Percentiles rank a stretch among this genome's conserved stretches.
Evolutionary conservation across 2,888 invertebrate species (phyloP).

Genomic region (Ferrisia virgata): DNA sequence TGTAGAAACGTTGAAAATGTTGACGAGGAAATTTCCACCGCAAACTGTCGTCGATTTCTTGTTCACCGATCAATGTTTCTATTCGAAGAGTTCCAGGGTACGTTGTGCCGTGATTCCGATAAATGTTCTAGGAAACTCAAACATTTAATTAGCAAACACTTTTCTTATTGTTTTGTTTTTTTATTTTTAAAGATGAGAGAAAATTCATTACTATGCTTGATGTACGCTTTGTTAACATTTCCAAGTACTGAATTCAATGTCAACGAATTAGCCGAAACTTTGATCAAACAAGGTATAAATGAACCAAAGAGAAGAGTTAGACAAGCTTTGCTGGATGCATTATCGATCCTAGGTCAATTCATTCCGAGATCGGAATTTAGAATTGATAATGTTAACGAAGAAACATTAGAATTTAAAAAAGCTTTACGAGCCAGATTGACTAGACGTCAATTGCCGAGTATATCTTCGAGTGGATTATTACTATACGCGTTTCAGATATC

Average conservation of each 20-base stretch:
- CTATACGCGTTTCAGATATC: slow-evolving; percentile 70
- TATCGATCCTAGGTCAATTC: slow-evolving; percentile 74
- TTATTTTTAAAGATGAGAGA: slow-evolving; percentile 61
- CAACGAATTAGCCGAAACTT: slow-evolving; percentile 48
- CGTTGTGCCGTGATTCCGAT: neutral
- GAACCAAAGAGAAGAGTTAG: slow-evolving; percentile 71
- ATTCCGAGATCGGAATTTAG: slow-evolving; percentile 50
- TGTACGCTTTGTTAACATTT: slow-evolving; percentile 73
- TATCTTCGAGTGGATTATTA: slow-evolving; percentile 68
- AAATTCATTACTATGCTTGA: slow-evolving; percentile 71
- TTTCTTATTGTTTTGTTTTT: too few species aligned
- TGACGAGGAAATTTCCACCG: slow-evolving; percentile 56
- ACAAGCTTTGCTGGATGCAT: slow-evolving; percentile 74
- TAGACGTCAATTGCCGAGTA: slow-evolving; percentile 69
- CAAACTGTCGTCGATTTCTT: slow-evolving; percentile 54
- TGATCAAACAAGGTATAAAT: slow-evolving; percentile 52
- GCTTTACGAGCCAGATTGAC: slow-evolving; percentile 73
- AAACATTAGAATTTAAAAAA: slow-evolving; percentile 49
- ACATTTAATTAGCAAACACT: neutral
- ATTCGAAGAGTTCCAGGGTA: slow-evolving; percentile 50
- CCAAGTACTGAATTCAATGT: slow-evolving; percentile 73
- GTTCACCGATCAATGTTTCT: slow-evolving; percentile 49
- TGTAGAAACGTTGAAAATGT: slow-evolving; percentile 52
- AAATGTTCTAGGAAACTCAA: neutral
- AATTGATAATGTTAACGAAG: slow-evolving; percentile 7